Evolutionary conservation across 2,888 invertebrate genomes (phyloP).

Genomic region (Iselma pallidipennis): DNA sequence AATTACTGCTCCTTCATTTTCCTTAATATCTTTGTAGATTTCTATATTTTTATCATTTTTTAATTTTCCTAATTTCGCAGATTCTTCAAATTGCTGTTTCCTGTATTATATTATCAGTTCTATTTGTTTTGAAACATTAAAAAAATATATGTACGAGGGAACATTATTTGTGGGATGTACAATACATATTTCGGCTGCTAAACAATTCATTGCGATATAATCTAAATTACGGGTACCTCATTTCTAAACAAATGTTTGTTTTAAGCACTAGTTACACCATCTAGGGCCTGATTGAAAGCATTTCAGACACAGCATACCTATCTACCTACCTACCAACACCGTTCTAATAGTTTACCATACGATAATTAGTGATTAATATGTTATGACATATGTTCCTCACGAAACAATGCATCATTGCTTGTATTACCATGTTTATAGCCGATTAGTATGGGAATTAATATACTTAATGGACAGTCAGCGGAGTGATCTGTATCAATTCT

Average conservation of each 20-base stretch:
- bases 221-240: not conserved
- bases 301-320: not conserved
- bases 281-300: not conserved
- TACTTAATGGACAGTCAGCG: slow-evolving; percentile 34
- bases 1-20: too few relatives aligned
- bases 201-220: not conserved
- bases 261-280: not conserved
- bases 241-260: not conserved
- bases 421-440: slow-evolving; percentile 28
- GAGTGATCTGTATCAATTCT: slow-evolving; percentile 37
- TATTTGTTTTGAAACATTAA: too few relatives aligned
- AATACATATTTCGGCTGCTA: not conserved
- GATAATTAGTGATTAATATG: slow-evolving; percentile 14
- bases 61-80: too few relatives aligned
- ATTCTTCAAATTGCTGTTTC: too few relatives aligned
- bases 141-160: too few relatives aligned
- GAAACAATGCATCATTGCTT: slow-evolving; percentile 18
- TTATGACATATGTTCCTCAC: slow-evolving; percentile 13
- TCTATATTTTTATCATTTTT: too few relatives aligned
- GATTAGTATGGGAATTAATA: slow-evolving; percentile 35
- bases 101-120: too few relatives aligned
- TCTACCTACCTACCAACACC: not conserved
- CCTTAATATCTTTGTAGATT: too few relatives aligned
- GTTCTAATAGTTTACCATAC: not conserved
- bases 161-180: too few relatives aligned